Base-by-base conservation (phyloP, 2,113 vertebrate species). In the Pollimyrus isidori region DNA sequence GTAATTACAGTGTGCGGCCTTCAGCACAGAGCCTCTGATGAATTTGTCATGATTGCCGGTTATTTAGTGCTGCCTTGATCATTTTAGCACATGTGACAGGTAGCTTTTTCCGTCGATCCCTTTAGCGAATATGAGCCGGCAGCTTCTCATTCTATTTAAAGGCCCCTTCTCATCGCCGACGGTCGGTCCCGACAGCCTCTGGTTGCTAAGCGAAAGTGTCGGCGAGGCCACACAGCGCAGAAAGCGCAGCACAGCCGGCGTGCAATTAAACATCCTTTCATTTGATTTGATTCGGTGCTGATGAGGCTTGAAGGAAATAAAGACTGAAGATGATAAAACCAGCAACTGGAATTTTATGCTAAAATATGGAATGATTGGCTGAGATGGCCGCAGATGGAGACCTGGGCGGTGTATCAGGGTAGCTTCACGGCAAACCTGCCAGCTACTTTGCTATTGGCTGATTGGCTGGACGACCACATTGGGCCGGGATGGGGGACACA, bases 41-140 rank as follows among this genome's bases (percentile, higher is more conserved):
- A 95, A 94, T 95, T 90, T 91, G 92, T 86, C 90, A 88, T 96
- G 95, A 96, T 96, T 96, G 95, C 94, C 90, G 91, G 91, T 94
- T 88, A 95, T 95, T 96, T 94, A 95, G 90, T 90, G 90, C 91
- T 89, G 6, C 92, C 89, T 92, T 94, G 92, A 96, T 95, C 94
- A 91, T 89, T 92, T 90, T 87, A 83, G 89, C 85, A 85, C 89
- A 90, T 91, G 93, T 94, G 95, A 94, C 93, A 95, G 93, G 94
- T 94, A 94, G 52, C 19, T 92, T 92, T 80, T 85, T 90, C 56
- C 84, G 39, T 49, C 50, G 52, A 76, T 89, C 86, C 45, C 87
- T 65, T 45, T 69, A 58, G 46, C 42, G 83, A 89, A 80, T 90
- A 89, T 39, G 30, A 46, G 26, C 53, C 30, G 49, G 62, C 52